phyloP scores from a whole-genome alignment of 2,797 vertebrate species.

The Erethizon dorsatum region DNA sequence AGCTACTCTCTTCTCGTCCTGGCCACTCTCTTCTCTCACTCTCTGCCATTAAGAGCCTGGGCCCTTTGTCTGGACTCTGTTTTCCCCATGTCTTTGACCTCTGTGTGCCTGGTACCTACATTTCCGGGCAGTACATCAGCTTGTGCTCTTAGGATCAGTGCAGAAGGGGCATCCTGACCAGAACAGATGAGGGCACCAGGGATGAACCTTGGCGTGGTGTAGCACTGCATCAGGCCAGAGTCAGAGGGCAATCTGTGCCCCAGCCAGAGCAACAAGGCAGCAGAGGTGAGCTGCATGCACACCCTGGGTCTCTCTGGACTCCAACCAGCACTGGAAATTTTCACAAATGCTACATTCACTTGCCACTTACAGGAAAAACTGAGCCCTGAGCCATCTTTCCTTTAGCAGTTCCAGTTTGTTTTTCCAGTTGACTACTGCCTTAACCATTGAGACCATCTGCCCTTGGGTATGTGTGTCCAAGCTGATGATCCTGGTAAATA shows the following conservation, averaged over 20 bases:
- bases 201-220: neutral
- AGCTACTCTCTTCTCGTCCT: neutral
- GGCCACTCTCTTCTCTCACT: too few relatives aligned
- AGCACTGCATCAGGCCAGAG: neutral
- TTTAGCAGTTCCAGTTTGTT: conserved; percentile 74
- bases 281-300: neutral
- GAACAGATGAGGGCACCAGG: conserved; percentile 71
- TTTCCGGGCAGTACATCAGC: conserved; percentile 41
- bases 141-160: neutral
- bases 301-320: conserved; percentile 69
- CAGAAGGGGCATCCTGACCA: neutral
- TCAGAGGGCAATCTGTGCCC: conserved; percentile 52
- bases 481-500: conserved; percentile 33
- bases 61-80: neutral
- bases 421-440: conserved; percentile 78
- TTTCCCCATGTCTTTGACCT: conserved; percentile 19
- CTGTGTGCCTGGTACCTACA: neutral
- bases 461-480: neutral
- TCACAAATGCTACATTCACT: conserved; percentile 69
- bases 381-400: conserved; percentile 78
- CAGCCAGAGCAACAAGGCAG: conserved; percentile 56
- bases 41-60: neutral
- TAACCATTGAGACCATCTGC: conserved; percentile 54
- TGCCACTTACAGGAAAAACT: conserved; percentile 78
- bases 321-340: conserved; percentile 77